Conservation (phyloP, 2,888 invertebrate species). For the Pharmacophagus antenor region DNA sequence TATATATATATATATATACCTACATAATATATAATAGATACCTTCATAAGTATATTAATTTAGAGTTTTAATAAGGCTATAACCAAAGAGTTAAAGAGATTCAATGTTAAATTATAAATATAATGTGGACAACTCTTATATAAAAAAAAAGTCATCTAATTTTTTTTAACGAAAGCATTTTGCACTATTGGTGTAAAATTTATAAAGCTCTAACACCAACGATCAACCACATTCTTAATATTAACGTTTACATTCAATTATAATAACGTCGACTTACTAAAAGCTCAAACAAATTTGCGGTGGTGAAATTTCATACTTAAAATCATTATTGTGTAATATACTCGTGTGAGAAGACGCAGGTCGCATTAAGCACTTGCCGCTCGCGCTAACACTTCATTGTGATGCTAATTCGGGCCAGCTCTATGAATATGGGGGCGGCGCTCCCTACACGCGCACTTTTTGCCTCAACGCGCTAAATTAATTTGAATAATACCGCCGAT, state of each 20-base stretch:
- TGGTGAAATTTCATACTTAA: conserved; percentile 65
- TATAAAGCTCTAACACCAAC: not conserved
- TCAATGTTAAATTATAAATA: too few species aligned
- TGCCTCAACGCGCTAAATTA: conserved; percentile 75
- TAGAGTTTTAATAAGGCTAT: too few species aligned
- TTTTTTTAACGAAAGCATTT: too few species aligned
- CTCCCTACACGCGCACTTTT: conserved; percentile 72
- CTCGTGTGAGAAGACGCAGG: conserved; percentile 69
- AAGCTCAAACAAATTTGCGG: conserved; percentile 63
- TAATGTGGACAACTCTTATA: too few species aligned
- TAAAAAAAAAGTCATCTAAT: too few species aligned
- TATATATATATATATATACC: too few species aligned
- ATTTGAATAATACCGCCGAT: conserved; percentile 79
- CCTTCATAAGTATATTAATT: too few species aligned
- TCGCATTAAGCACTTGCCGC: conserved; percentile 70
- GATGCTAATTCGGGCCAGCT: conserved; percentile 77
- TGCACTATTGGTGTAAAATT: not conserved
- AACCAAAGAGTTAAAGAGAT: too few species aligned
- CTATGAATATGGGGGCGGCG: conserved; percentile 75
- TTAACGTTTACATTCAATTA: conserved; percentile 43
- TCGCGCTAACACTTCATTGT: conserved; percentile 76
- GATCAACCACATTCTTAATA: conserved; percentile 33
- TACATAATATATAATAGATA: too few species aligned
- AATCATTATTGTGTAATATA: conserved; percentile 72
- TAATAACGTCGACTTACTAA: conserved; percentile 47